A percentile compares a stretch with the other conserved stretches of the same genome.
Conservation (phyloP, 2,797 vertebrate genomes). For the Premnoplex brunnescens region DNA sequence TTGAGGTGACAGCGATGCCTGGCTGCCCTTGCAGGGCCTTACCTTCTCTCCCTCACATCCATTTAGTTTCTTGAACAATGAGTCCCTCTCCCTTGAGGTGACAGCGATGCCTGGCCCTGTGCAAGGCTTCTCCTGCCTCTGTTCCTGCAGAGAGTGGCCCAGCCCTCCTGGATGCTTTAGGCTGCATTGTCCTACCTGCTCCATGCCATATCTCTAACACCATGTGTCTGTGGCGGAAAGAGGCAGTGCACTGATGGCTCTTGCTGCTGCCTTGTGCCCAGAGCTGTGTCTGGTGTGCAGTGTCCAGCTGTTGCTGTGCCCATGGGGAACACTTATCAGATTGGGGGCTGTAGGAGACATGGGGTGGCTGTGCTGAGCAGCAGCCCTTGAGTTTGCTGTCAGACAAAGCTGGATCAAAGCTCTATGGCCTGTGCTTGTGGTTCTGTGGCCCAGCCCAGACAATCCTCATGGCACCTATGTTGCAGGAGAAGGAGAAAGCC, state of each 20-base stretch:
- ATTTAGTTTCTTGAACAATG: not conserved
- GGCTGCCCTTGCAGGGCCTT: not conserved
- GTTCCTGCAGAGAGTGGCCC: not conserved
- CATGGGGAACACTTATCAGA: fast-evolving
- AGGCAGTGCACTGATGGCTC: fast-evolving
- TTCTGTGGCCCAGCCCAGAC: not conserved
- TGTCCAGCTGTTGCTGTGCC: not conserved
- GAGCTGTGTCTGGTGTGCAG: not conserved
- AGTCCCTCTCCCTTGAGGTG: not conserved
- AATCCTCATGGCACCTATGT: conserved; percentile 4
- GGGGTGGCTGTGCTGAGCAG: fast-evolving
- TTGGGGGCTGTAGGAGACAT: not conserved
- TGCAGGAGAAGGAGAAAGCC: conserved; percentile 91
- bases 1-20: fast-evolving
- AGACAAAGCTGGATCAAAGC: not conserved
- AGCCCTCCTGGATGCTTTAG: not conserved
- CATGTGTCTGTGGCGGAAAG: fast-evolving
- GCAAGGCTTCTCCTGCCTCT: not conserved
- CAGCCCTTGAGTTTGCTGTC: not conserved
- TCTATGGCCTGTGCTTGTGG: fast-evolving
- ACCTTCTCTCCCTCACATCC: not conserved
- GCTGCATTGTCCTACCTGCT: not conserved
- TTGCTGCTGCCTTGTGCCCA: not conserved
- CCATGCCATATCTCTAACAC: fast-evolving
- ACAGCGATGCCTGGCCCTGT: fast-evolving